Conservation (phyloP, 2,113 vertebrate genomes). For the Mustela nigripes region DNA sequence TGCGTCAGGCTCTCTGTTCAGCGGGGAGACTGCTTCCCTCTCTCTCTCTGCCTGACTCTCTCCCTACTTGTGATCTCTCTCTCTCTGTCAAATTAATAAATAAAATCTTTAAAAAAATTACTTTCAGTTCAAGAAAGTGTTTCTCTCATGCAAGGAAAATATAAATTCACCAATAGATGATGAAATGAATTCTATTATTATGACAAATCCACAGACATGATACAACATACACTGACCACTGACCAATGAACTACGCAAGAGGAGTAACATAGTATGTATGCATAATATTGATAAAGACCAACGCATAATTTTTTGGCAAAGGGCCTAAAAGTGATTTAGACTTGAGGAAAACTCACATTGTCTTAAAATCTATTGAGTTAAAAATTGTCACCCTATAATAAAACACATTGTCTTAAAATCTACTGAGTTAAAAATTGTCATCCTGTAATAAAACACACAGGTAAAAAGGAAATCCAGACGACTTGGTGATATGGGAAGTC, state of each 20-base stretch:
- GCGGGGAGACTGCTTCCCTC: no score
- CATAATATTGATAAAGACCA: not conserved
- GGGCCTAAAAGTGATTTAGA: not conserved
- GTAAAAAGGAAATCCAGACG: not conserved
- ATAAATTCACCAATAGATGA: not conserved
- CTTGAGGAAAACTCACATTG: not conserved
- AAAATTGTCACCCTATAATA: not conserved
- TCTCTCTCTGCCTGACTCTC: no score
- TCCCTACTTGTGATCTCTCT: no score
- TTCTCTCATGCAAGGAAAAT: not conserved
- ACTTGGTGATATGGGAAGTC: not conserved
- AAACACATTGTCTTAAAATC: not conserved
- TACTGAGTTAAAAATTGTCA: not conserved
- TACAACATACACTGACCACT: not conserved
- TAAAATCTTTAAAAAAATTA: no score
- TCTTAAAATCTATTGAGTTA: not conserved
- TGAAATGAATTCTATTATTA: not conserved
- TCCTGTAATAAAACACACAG: not conserved
- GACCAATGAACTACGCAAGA: not conserved
- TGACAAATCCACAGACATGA: not conserved
- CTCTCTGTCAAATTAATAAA: no score
- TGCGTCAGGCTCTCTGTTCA: fast-evolving
- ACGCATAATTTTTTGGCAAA: not conserved
- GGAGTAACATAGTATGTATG: not conserved
- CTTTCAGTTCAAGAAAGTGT: not conserved